phyloP scores from a whole-genome alignment of 2,888 invertebrate genomes.

The Tholera decimalis region DNA sequence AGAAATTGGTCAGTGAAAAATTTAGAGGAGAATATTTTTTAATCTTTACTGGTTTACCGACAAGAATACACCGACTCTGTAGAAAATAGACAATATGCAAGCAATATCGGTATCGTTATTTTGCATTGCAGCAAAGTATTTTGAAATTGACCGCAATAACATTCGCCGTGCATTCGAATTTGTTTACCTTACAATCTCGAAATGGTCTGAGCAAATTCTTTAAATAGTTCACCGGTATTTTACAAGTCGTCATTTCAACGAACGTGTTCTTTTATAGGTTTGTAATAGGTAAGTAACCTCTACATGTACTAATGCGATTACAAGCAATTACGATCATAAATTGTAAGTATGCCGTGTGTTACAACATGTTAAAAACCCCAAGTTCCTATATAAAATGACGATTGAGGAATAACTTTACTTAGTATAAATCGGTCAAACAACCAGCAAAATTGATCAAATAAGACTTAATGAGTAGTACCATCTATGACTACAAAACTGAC shows the following conservation, averaged over 20 bases:
- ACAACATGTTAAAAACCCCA: neutral
- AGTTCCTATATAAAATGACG: no score
- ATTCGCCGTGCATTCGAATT: constrained; percentile 50
- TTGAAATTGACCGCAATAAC: constrained; percentile 35
- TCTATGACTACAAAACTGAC: constrained; percentile 7
- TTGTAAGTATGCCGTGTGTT: no score
- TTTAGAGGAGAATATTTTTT: no score
- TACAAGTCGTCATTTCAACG: no score
- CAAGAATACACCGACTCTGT: neutral
- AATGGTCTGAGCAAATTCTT: constrained; percentile 40
- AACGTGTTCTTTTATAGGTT: no score
- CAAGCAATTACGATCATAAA: no score
- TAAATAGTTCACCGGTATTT: constrained; percentile 29
- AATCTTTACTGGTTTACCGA: neutral
- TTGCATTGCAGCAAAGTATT: constrained; percentile 40
- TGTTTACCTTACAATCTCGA: constrained; percentile 34
- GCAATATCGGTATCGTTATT: constrained; percentile 7
- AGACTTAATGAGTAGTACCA: constrained; percentile 9
- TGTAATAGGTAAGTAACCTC: no score
- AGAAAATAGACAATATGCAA: constrained; percentile 2
- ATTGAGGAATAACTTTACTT: no score
- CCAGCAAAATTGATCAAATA: constrained; percentile 13
- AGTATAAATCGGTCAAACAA: no score
- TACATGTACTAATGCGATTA: no score
- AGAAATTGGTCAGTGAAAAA: constrained; percentile 11